Evolutionary conservation across 1,140 invertebrate species (phyloP).

Genomic region (Pissodes strobi): DNA sequence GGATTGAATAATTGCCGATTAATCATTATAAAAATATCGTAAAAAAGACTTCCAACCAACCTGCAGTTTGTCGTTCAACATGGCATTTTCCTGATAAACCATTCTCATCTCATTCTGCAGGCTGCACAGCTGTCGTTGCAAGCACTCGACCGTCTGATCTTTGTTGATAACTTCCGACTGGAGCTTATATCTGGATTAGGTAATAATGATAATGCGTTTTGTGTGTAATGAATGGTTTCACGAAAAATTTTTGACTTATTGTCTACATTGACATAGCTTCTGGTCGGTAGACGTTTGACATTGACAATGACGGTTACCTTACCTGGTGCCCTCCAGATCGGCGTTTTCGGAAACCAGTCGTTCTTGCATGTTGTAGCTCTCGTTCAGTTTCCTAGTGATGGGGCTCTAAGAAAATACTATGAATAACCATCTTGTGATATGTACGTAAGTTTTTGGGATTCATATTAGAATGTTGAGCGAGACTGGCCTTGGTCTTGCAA

Average conservation of each 20-base stretch:
- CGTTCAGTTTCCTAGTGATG: slow-evolving; percentile 59
- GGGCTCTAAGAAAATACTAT: too few species aligned
- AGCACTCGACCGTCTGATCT: slow-evolving; percentile 57
- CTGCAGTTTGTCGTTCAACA: slow-evolving; percentile 46
- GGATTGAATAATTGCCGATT: too few species aligned
- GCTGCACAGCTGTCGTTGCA: slow-evolving; percentile 57
- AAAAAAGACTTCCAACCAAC: too few species aligned
- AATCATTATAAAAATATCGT: too few species aligned
- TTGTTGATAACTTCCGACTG: slow-evolving; percentile 58
- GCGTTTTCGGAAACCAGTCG: slow-evolving; percentile 65
- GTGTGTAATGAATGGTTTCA: neutral
- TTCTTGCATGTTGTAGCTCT: slow-evolving; percentile 66
- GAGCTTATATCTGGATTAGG: slow-evolving; percentile 58
- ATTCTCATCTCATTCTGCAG: slow-evolving; percentile 57
- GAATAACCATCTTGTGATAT: too few species aligned
- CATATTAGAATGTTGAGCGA: too few species aligned
- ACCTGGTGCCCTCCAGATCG: slow-evolving; percentile 63
- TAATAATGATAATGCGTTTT: neutral
- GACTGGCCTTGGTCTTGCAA: too few species aligned
- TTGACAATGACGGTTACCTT: slow-evolving; percentile 18
- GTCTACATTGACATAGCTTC: slow-evolving; percentile 14
- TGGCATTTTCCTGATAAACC: slow-evolving; percentile 48
- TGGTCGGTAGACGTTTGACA: too few species aligned
- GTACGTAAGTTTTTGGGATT: too few species aligned
- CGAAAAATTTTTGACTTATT: slow-evolving; percentile 11